Base-by-base conservation (phyloP, 2,888 invertebrate genomes). In the Erebia palarica region DNA sequence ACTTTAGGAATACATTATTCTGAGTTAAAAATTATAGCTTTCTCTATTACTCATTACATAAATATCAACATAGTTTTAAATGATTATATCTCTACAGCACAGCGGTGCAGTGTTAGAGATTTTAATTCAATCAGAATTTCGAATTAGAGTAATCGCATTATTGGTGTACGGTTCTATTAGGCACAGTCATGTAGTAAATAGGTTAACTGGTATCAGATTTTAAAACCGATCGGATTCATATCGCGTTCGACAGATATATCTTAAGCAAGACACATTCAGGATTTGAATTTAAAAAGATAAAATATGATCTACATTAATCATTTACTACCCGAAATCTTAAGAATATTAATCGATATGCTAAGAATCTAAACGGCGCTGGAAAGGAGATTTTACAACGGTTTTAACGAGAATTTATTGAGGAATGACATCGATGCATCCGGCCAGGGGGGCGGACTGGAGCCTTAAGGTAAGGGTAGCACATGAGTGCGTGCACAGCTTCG, bases 351-450 rank as follows among this genome's bases (percentile, higher is more conserved):
- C 74, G 76, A 81, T 76, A 77, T 75, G 69, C 77, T 80, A 80
- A 73, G 75, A 77, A 73, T 76, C 75, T 76, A 77, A 75, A 75
- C 73, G 77, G 75, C 76, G 77, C 77, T 77, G 77, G 78, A 84
- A 82, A 84, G 78, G 80, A 86, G 85, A 86, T 84, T 86, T 88
- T 85, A 84, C 81, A 87, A 86, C 86, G 85, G 79, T 82, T 80
- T 83, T 82, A 82, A 80, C 84, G 84, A 84, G 82, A 84, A 84
- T 82, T 88, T 86, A 87, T 88, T 84, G 84, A 82, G 84, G 82
- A 88, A 87, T 88, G 89, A 91, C 88, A 89, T 84, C 84, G 84
- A 86, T 89, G 90, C 89, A 89, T 86, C 84, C 86, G 85, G 82
- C 80, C 82, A 84, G 82, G 82, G 88, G 89, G 89, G 88, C 88